Evolutionary conservation across 2,888 invertebrate species (phyloP).

Genomic region (Drosophila neotestacea): DNA sequence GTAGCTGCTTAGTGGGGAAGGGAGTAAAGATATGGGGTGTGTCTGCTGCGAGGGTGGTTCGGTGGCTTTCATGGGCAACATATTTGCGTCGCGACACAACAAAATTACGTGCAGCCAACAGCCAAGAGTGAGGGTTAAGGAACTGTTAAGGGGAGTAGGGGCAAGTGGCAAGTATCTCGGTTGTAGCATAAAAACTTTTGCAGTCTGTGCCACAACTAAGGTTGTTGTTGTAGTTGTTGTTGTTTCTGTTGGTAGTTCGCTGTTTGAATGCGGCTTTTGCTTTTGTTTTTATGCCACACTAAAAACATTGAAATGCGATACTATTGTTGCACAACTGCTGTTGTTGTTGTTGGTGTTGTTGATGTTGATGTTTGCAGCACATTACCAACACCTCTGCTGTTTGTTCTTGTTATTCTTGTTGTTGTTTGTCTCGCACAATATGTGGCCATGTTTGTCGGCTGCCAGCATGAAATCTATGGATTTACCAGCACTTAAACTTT

Average conservation of each 20-base stretch:
- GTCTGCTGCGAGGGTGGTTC: conserved; percentile 30
- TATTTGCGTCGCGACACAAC: conserved; percentile 81
- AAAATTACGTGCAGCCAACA: conserved; percentile 74
- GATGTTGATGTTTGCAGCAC: conserved; percentile 54
- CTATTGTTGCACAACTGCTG: conserved; percentile 72
- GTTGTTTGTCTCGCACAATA: conserved; percentile 73
- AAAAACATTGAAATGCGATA: conserved; percentile 79
- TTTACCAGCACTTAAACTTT: conserved; percentile 85
- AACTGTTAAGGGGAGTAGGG: neutral
- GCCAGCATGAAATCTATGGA: conserved; percentile 83
- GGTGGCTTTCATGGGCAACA: conserved; percentile 66
- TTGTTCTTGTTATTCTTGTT: conserved; percentile 36
- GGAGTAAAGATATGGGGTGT: neutral
- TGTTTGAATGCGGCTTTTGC: conserved; percentile 77
- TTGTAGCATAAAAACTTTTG: conserved; percentile 72
- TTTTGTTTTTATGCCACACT: conserved; percentile 79
- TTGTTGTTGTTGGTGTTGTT: conserved; percentile 26
- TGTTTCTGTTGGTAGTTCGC: conserved; percentile 60
- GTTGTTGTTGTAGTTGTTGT: conserved; percentile 37
- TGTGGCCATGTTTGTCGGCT: conserved; percentile 76
- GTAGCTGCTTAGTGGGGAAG: conserved; percentile 50
- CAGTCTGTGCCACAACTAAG: conserved; percentile 62
- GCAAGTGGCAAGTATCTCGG: conserved; percentile 49
- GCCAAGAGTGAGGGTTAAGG: conserved; percentile 12
- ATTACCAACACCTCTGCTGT: conserved; percentile 68